These are phyloP conservation scores for Venustaconcha ellipsiformis DNA, from an alignment of 1,140 invertebrate species.

Conservation along the genomic window DNA sequence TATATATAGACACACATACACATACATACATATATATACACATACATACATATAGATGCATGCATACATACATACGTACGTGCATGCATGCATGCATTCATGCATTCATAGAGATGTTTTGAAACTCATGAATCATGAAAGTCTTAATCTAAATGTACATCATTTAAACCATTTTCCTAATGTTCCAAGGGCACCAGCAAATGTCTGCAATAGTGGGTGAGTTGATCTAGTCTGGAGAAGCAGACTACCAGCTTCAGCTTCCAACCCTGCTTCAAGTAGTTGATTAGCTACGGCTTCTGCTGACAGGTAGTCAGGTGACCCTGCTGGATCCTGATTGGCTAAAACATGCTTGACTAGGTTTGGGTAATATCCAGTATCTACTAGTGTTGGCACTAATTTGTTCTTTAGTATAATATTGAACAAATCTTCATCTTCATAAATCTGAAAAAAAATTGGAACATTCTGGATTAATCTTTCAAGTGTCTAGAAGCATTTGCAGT, in stretches of 20 bases:
- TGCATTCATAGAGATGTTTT: no score
- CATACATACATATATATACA: no score
- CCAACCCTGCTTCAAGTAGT: constrained; percentile 38
- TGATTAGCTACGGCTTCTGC: constrained; percentile 35
- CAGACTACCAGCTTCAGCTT: constrained; percentile 52
- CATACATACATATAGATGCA: no score
- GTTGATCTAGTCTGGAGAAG: constrained; percentile 39
- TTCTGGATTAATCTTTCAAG: no score
- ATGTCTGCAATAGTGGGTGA: constrained; percentile 49
- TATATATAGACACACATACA: no score
- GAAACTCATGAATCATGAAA: no score
- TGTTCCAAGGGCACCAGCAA: constrained; percentile 40
- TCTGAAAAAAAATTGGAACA: constrained; percentile 16
- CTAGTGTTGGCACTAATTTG: constrained; percentile 37
- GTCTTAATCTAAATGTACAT: not conserved
- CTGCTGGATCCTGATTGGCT: constrained; percentile 38
- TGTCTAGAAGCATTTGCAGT: no score
- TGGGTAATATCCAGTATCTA: constrained; percentile 41
- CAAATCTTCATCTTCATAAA: constrained; percentile 35
- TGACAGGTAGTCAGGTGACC: constrained; percentile 28
- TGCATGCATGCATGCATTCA: no score
- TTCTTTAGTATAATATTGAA: constrained; percentile 41
- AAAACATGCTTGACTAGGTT: constrained; percentile 32
- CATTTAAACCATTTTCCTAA: constrained; percentile 42
- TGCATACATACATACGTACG: no score